Base-by-base conservation (phyloP, 2,888 invertebrate genomes). In the Agelastica alni region DNA sequence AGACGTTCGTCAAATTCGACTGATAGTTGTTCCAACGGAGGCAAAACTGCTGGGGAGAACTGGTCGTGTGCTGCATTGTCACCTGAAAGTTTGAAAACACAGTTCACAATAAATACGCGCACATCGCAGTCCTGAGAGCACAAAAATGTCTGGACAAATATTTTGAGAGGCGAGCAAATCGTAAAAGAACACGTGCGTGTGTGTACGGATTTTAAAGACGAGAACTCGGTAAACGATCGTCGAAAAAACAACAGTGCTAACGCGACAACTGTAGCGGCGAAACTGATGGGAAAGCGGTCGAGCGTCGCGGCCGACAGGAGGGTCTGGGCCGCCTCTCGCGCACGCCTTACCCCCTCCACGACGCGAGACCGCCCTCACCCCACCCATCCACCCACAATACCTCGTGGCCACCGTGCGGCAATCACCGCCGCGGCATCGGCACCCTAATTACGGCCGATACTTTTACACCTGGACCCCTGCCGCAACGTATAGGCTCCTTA, bases 11-110 rank as follows among this genome's bases (percentile, higher is more conserved):
- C 70, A 94, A 78, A 76, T 94, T 94, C 68, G 86, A 86, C 77
- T 93, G 93, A 78, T 93, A 94, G 78, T 94, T 93, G 82, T 94
- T 94, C 94, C 94, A 94, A 61, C 93, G 85, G 70, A 93, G 81
- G 77, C 93, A 93, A 79, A 93, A 93, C 76, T 93, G 92, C 81
- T 92, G 92, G 73, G 88, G 87, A 56, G 81, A 80, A 64, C 79
- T 79, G 57, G 80, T 78, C 26, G 77, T 75, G 75, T 81, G 80
- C 73, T 80, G 81, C 77, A 76, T 76, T 42, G 41, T 56, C 62
- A 72, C 72, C 74, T 72, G 69, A 56, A 72, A 73, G 67, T 72
- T 67, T 67, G 61, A 65, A 61, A 62, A 53, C 59, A 51, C 53
- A 53, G 56, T 59, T 64, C 64, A 68, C 63, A 64, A 66, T 62